A percentile compares a stretch with the other conserved stretches of the same genome.
Conservation (phyloP, 2,113 vertebrate species). For the Spea bombifrons region DNA sequence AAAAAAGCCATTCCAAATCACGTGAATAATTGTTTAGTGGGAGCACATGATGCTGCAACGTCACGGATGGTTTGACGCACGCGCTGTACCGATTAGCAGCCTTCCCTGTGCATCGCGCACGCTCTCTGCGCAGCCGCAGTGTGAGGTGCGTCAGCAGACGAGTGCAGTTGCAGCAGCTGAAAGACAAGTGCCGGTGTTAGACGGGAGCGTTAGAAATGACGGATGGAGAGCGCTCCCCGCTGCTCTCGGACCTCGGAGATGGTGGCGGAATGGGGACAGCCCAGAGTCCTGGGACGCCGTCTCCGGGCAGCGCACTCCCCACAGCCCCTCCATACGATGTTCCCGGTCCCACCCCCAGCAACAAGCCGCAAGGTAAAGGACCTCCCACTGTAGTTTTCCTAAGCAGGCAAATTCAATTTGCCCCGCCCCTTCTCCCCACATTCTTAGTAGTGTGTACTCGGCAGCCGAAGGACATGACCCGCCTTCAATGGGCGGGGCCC, state of each 20-base stretch:
- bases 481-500: constrained; percentile 15
- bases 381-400: neutral
- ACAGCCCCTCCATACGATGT: constrained; percentile 53
- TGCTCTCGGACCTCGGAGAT: constrained; percentile 58
- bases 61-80: neutral
- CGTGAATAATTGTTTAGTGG: constrained; percentile 1
- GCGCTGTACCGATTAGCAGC: too few relatives aligned
- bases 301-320: constrained; percentile 56
- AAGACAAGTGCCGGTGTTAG: constrained; percentile 34
- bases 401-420: too few relatives aligned
- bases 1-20: neutral
- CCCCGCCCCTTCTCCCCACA: neutral
- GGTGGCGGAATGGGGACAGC: constrained; percentile 55
- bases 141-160: constrained; percentile 27
- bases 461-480: neutral
- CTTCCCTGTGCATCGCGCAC: neutral
- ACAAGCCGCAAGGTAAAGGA: constrained; percentile 42
- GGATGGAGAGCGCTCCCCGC: constrained; percentile 63
- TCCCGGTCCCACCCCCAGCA: constrained; percentile 39
- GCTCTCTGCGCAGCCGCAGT: constrained; percentile 17
- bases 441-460: neutral
- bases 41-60: constrained; percentile 10
- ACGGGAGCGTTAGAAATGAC: constrained; percentile 54
- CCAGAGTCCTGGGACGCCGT: constrained; percentile 51
- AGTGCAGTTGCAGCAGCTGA: constrained; percentile 28